Evolutionary conservation across 2,797 vertebrate genomes (phyloP).

Genomic region (Margarornis squamiger): DNA sequence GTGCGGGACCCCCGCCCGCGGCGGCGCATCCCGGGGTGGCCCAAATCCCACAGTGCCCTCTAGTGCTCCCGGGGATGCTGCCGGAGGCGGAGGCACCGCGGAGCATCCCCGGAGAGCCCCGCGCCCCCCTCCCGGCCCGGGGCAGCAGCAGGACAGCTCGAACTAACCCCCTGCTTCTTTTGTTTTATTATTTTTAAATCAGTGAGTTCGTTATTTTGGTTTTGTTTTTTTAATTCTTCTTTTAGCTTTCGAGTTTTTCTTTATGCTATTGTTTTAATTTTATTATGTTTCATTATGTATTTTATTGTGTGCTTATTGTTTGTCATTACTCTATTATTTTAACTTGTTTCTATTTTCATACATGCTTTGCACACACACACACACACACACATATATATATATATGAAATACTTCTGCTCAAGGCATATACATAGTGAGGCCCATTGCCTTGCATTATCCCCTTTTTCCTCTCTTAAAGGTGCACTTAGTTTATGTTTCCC

Average conservation of each 20-base stretch:
- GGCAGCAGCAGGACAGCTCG: background rate
- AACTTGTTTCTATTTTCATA: background rate
- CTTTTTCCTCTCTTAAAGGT: conserved; percentile 25
- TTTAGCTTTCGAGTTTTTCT: too few relatives aligned
- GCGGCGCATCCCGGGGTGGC: conserved; percentile 59
- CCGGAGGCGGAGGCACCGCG: background rate
- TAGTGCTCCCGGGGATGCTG: conserved; percentile 79
- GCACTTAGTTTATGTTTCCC: conserved; percentile 64
- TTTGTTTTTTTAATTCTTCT: background rate
- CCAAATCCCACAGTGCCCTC: conserved; percentile 90
- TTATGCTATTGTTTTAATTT: background rate
- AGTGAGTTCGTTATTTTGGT: fast-evolving
- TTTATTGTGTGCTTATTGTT: background rate
- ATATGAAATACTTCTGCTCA: background rate
- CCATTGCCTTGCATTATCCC: conserved; percentile 18
- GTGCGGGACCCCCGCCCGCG: conserved; percentile 73
- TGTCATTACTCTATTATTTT: background rate
- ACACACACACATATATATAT: background rate
- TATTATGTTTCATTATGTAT: fast-evolving
- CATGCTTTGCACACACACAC: background rate
- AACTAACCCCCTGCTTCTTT: background rate
- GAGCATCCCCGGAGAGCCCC: background rate
- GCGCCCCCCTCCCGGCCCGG: background rate
- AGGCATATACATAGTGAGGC: background rate
- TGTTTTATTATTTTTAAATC: fast-evolving